phyloP scores from a whole-genome alignment of 2,888 invertebrate genomes.

The Tiphia femorata region DNA sequence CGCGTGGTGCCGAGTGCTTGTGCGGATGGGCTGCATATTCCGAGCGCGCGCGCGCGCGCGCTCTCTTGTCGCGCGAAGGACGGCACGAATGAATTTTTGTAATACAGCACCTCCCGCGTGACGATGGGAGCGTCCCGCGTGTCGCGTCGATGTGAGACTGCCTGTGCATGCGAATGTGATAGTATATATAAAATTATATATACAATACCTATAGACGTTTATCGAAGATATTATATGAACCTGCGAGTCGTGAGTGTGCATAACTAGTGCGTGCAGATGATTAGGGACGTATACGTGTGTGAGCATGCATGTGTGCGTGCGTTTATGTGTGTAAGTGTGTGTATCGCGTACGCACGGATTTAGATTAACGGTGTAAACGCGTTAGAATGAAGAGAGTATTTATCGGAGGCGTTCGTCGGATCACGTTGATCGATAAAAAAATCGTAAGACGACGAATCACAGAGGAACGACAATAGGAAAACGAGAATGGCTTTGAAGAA shows the following conservation, averaged over 20 bases:
- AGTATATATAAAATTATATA: slow-evolving; percentile 25
- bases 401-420: slow-evolving; percentile 32
- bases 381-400: slow-evolving; percentile 46
- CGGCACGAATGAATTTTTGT: too few relatives aligned
- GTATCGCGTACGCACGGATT: slow-evolving; percentile 5
- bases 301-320: too few relatives aligned
- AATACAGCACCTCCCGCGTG: too few relatives aligned
- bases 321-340: slow-evolving; percentile 7
- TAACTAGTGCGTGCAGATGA: too few relatives aligned
- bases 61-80: too few relatives aligned
- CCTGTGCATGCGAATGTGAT: slow-evolving; percentile 25
- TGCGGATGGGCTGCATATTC: slow-evolving; percentile 32
- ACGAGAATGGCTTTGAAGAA: slow-evolving; percentile 2
- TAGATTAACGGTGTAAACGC: slow-evolving; percentile 45
- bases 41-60: slow-evolving; percentile 19
- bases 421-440: slow-evolving; percentile 40
- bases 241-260: not conserved
- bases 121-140: slow-evolving; percentile 35
- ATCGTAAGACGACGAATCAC: too few relatives aligned
- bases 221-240: slow-evolving; percentile 20
- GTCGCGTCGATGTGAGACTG: too few relatives aligned
- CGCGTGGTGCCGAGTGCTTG: slow-evolving; percentile 42
- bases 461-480: slow-evolving; percentile 16
- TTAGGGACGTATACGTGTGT: too few relatives aligned
- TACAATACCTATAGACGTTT: slow-evolving; percentile 45